phyloP scores from a whole-genome alignment of 2,888 invertebrate species.

The Pollenia labialis region DNA sequence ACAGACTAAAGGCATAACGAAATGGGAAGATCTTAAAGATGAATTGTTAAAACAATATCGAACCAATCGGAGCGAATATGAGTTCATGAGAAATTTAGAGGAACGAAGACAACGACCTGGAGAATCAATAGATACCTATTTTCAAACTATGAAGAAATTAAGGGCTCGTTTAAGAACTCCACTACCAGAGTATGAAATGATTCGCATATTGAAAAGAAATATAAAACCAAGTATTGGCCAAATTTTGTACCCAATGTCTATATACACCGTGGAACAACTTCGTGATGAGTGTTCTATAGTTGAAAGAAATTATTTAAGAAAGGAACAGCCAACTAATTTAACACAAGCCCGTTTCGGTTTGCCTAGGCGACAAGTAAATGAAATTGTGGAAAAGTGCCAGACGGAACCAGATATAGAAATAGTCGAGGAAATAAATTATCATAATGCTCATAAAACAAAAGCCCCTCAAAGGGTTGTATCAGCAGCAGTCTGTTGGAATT shows the following conservation, averaged over 20 bases:
- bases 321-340: background rate
- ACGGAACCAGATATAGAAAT: no score
- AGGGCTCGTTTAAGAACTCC: background rate
- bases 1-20: background rate
- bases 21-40: background rate
- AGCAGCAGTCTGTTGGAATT: slow-evolving; percentile 16
- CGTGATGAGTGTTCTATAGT: background rate
- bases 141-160: background rate
- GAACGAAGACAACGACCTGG: background rate
- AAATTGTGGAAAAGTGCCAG: background rate
- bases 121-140: background rate
- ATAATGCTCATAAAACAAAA: no score
- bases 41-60: slow-evolving; percentile 17
- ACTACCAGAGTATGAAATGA: slow-evolving; percentile 19
- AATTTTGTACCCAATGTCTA: slow-evolving; percentile 9
- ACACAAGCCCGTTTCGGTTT: background rate
- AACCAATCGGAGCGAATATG: slow-evolving; percentile 13
- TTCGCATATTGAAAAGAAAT: background rate
- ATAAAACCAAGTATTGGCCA: slow-evolving; percentile 3
- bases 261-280: slow-evolving; percentile 13
- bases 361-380: background rate
- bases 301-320: background rate
- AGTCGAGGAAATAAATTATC: no score
- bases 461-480: background rate
- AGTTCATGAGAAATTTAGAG: slow-evolving; percentile 16